These are phyloP conservation scores for Pandemis corylana DNA, from an alignment of 2,888 invertebrate genomes.

Conservation along the genomic window DNA sequence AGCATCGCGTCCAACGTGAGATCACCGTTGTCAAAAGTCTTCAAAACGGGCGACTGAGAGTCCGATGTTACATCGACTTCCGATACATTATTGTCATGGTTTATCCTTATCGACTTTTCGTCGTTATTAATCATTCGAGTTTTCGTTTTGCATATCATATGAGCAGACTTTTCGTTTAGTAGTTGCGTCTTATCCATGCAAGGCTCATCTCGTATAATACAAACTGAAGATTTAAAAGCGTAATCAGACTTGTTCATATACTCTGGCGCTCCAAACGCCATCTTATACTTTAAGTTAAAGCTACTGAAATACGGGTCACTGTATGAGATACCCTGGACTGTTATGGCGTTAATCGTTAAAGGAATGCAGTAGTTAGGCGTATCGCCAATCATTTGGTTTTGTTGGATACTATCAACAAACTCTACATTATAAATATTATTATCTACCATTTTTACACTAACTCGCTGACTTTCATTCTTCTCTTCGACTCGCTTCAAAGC, in stretches of 20 bases:
- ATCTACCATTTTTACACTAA: constrained; percentile 84
- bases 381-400: constrained; percentile 85
- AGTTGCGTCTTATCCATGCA: constrained; percentile 73
- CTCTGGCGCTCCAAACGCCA: constrained; percentile 83
- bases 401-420: constrained; percentile 85
- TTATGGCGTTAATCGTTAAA: constrained; percentile 86
- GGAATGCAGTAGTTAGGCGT: constrained; percentile 85
- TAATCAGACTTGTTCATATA: constrained; percentile 86
- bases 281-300: constrained; percentile 86
- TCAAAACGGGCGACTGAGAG: constrained; percentile 59
- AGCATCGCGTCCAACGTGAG: constrained; percentile 80
- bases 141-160: constrained; percentile 75
- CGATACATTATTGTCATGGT: constrained; percentile 82
- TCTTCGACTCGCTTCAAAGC: constrained; percentile 84
- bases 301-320: constrained; percentile 86
- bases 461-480: constrained; percentile 84
- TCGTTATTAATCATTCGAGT: constrained; percentile 74
- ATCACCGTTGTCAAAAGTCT: constrained; percentile 78
- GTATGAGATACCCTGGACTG: constrained; percentile 86
- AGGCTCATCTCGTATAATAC: constrained; percentile 83
- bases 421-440: constrained; percentile 85
- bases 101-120: constrained; percentile 68
- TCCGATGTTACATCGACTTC: constrained; percentile 60
- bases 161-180: constrained; percentile 76
- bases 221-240: constrained; percentile 86